Evolutionary conservation across 2,888 invertebrate genomes (phyloP).

Genomic region (Dicyrtoma fusca): DNA sequence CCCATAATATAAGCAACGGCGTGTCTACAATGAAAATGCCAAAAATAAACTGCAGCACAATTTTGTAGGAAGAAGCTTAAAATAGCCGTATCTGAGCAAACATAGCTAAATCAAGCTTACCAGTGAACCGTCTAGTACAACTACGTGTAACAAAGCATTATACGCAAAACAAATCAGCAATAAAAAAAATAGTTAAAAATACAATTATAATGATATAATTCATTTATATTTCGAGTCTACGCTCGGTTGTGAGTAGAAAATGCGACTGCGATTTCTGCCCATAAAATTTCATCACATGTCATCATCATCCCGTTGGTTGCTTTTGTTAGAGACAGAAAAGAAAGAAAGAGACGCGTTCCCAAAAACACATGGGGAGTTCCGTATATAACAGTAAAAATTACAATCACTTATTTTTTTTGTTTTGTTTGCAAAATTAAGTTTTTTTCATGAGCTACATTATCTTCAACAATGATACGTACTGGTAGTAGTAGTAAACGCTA

Average conservation of each 20-base stretch:
- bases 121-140: not conserved
- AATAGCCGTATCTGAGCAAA: not conserved
- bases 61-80: constrained; percentile 7
- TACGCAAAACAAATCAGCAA: not conserved
- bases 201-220: not conserved
- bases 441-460: too few relatives aligned
- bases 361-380: not conserved
- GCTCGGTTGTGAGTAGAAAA: constrained; percentile 47
- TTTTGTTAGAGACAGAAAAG: constrained; percentile 16
- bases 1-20: constrained; percentile 14
- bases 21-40: constrained; percentile 18
- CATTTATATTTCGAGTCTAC: constrained; percentile 29
- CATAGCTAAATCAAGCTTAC: not conserved
- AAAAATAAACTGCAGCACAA: constrained; percentile 20
- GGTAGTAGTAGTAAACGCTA: not conserved
- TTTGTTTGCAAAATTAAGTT: not conserved
- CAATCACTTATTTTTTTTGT: not conserved
- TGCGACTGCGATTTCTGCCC: constrained; percentile 30
- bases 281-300: constrained; percentile 43
- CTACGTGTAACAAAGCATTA: not conserved
- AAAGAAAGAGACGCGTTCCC: too few relatives aligned
- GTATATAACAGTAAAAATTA: not conserved
- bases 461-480: too few relatives aligned
- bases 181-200: not conserved
- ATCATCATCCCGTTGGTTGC: constrained; percentile 43